A percentile compares a stretch with the other conserved stretches of the same genome.
phyloP scores from a whole-genome alignment of 2,888 invertebrate species.

The Ochropacha duplaris region DNA sequence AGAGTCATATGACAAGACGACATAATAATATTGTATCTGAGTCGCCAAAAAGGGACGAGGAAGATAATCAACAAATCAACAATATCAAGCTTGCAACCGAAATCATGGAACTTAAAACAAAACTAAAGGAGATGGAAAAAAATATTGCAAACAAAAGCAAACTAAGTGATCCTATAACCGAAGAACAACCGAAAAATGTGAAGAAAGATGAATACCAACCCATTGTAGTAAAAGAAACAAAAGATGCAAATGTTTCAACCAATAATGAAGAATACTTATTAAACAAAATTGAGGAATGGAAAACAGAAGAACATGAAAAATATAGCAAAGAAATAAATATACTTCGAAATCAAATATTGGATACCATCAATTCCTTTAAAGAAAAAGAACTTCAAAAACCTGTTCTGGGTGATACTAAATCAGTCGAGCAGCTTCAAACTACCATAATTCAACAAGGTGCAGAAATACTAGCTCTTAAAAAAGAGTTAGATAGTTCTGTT shows the following conservation, averaged over 20 bases:
- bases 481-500: conserved; percentile 71
- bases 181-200: conserved; percentile 14
- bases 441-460: conserved; percentile 78
- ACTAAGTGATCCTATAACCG: conserved; percentile 18
- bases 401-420: conserved; percentile 45
- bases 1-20: conserved; percentile 84
- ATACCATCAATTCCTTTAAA: conserved; percentile 62
- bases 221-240: conserved; percentile 12
- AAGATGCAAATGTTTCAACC: conserved; percentile 62
- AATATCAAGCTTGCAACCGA: conserved; percentile 82
- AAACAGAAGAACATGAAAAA: conserved; percentile 78
- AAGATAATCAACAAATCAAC: conserved; percentile 51
- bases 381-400: conserved; percentile 41
- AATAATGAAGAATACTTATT: conserved; percentile 56
- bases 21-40: conserved; percentile 66
- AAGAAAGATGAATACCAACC: conserved; percentile 9
- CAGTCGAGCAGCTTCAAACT: conserved; percentile 64
- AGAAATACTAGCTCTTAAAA: conserved; percentile 74
- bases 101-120: conserved; percentile 70
- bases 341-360: conserved; percentile 65
- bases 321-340: conserved; percentile 78
- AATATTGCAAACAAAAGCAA: conserved; percentile 41
- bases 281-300: conserved; percentile 77
- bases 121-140: conserved; percentile 75
- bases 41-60: conserved; percentile 54